Conservation (phyloP, 1,140 invertebrate species). For the Pseudobourletiella spinata region DNA sequence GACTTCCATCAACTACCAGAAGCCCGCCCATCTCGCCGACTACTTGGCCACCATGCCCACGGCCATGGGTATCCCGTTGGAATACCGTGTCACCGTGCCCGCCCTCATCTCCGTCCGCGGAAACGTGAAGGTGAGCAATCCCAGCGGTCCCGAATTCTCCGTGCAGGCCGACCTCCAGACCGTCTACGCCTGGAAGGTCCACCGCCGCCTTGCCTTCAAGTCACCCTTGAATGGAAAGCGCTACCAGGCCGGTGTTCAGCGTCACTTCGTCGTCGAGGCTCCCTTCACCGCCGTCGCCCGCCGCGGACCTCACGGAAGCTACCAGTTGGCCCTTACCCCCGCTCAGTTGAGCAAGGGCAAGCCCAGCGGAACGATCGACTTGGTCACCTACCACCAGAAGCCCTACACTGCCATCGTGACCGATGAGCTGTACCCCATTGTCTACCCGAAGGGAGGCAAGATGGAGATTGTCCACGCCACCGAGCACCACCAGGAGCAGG, state of each 20-base stretch:
- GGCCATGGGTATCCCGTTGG: slow-evolving; percentile 27
- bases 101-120: slow-evolving; percentile 29
- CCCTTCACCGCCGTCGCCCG: slow-evolving; percentile 24
- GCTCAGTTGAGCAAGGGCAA: slow-evolving; percentile 15
- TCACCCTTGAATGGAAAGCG: slow-evolving; percentile 28
- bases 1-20: slow-evolving; percentile 29
- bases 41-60: slow-evolving; percentile 26
- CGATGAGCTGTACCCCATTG: slow-evolving; percentile 31
- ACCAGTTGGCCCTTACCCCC: slow-evolving; percentile 31
- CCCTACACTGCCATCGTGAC: slow-evolving; percentile 33
- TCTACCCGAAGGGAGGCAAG: slow-evolving; percentile 23
- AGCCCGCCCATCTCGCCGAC: slow-evolving; percentile 20
- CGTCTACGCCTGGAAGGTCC: slow-evolving; percentile 30
- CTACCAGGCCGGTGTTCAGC: slow-evolving; percentile 27
- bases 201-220: slow-evolving; percentile 29
- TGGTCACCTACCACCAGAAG: slow-evolving; percentile 28
- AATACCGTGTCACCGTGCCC: slow-evolving; percentile 21
- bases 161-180: slow-evolving; percentile 27
- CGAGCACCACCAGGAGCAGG: neutral
- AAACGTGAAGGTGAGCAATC: slow-evolving; percentile 18
- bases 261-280: slow-evolving; percentile 24
- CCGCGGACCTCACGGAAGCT: slow-evolving; percentile 5
- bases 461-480: slow-evolving; percentile 23
- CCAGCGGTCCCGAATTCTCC: slow-evolving; percentile 6
- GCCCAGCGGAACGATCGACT: slow-evolving; percentile 20